These are phyloP conservation scores for Acrocephalus kingi DNA, from an alignment of 2,113 vertebrate species.

Conservation along the genomic window DNA sequence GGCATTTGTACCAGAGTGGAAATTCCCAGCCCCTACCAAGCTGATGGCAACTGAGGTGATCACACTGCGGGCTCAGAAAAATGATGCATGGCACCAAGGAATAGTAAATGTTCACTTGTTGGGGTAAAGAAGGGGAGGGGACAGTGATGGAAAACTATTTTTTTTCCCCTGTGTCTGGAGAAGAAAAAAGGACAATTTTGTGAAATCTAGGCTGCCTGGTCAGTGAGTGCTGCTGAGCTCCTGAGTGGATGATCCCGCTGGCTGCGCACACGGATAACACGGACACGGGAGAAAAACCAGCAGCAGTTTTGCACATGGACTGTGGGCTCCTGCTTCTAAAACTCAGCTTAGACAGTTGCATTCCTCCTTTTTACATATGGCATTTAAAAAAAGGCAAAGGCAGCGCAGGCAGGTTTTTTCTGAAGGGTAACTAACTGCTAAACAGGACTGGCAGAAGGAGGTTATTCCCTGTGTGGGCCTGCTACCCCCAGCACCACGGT, in stretches of 20 bases:
- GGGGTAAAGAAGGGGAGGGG: background rate
- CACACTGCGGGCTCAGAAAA: background rate
- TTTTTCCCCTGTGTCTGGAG: background rate
- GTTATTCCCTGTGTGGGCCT: background rate
- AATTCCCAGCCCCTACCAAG: background rate
- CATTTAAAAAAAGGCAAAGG: background rate
- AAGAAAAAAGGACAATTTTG: background rate
- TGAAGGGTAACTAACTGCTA: background rate
- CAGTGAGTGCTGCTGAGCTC: background rate
- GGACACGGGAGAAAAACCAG: background rate
- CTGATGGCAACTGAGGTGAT: background rate
- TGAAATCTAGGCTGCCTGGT: background rate
- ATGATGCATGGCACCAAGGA: accelerated
- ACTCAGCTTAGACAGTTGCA: background rate
- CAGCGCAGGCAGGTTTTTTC: background rate
- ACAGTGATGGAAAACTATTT: background rate
- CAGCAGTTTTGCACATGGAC: background rate
- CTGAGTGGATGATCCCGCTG: accelerated
- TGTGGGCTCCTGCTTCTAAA: background rate
- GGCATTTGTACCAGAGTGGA: background rate
- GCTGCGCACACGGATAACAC: accelerated
- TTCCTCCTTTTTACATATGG: background rate
- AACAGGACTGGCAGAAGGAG: background rate
- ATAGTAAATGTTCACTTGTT: background rate
- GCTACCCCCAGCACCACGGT: accelerated